Evolutionary conservation across 1,140 invertebrate species (phyloP), one percentile per base, ranked within the genome.

Genomic region (Branchinecta lindahli): DNA sequence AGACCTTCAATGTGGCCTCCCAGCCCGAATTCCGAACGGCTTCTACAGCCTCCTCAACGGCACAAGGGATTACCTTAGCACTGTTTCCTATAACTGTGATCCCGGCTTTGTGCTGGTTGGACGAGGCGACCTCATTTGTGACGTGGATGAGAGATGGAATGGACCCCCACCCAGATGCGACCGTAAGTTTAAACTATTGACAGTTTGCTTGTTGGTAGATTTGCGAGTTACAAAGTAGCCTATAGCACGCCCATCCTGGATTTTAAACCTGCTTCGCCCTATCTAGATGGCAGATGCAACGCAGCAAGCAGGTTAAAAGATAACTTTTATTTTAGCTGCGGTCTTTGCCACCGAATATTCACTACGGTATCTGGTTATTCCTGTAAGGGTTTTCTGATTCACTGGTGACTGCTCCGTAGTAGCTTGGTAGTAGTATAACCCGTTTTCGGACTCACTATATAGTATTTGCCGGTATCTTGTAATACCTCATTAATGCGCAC

Each of bases 71-170:
- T 94, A 93, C 76, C 80, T 91, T 12, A 92, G 90, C 70, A 85
- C 88, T 75, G 91, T 94, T 7, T 83, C 90, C 68, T 96, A 96
- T 75, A 81, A 81, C 10, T 96, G 92, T 75, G 83, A 89, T 12
- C 84, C 88, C 72, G 92, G 91, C 7, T 91, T 87, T 78, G 87
- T 90, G 77, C 88, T 94, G 84, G 85, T 88, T 46, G 86, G 86
- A 72, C 83, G 91, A 45, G 86, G 88, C 0, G 83, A 89, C 72
- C 80, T 96, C 3, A 88, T 89, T 7, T 96, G 92, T 76, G 92
- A 95, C 78, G 88, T 94, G 74, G 92, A 95, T 75, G 90, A 92
- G 76, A 83, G 90, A 69, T 96, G 92, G 92, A 93, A 95, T 76
- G 92, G 92, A 68, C 92, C 92, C 44, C 92, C 92, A 70, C 92